A percentile compares a stretch with the other conserved stretches of the same genome.
These are phyloP conservation scores for Porites lutea DNA, from an alignment of 64 coral and sea anemone species.

Conservation along the genomic window DNA sequence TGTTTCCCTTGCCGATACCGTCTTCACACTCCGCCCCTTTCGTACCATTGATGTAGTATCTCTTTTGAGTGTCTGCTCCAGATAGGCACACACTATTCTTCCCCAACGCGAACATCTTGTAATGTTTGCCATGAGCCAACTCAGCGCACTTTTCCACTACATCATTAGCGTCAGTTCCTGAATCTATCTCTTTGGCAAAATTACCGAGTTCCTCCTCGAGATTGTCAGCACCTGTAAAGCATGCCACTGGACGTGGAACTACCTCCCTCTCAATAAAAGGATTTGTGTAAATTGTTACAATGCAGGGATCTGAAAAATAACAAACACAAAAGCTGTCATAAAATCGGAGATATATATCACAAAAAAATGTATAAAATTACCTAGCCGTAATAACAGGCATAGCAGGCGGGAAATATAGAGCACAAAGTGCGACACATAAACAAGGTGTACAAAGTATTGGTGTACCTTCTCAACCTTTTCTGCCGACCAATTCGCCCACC, in stretches of 20 bases:
- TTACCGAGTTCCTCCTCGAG: constrained; percentile 33
- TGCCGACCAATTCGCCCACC: too few relatives aligned
- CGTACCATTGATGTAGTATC: background rate
- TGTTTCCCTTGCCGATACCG: constrained; percentile 28
- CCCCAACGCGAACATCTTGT: constrained; percentile 52
- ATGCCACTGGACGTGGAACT: constrained; percentile 22
- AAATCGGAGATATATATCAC: too few relatives aligned
- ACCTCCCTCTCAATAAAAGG: too few relatives aligned
- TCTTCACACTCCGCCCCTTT: background rate
- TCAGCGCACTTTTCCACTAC: constrained; percentile 34
- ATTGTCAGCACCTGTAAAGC: constrained; percentile 31
- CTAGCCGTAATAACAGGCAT: too few relatives aligned
- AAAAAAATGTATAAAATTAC: too few relatives aligned
- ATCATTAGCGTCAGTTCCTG: background rate
- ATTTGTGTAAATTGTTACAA: too few relatives aligned
- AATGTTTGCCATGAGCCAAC: constrained; percentile 3
- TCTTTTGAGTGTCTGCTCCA: background rate
- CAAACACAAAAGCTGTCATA: too few relatives aligned
- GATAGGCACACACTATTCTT: constrained; percentile 44
- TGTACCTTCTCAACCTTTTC: too few relatives aligned
- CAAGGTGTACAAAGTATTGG: too few relatives aligned
- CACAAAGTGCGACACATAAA: too few relatives aligned
- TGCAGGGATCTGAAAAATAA: too few relatives aligned
- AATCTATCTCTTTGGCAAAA: background rate
- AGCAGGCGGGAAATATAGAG: too few relatives aligned